Conservation (phyloP, 2,113 vertebrate genomes). For the Motacilla tschutschensis region DNA sequence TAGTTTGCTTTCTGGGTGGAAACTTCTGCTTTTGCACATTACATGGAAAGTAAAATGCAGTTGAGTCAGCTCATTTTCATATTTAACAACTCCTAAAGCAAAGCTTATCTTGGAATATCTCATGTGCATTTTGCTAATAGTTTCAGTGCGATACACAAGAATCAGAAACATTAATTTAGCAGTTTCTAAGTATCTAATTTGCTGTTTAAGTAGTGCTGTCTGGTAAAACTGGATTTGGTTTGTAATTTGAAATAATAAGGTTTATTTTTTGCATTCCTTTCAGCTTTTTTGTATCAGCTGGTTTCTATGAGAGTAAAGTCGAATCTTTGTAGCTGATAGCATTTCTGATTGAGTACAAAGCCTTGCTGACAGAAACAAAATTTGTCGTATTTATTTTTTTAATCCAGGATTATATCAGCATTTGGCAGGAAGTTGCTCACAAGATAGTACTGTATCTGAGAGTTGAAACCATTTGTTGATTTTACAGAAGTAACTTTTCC, state of each 20-base stretch:
- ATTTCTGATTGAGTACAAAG: constrained; percentile 35
- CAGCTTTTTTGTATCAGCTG: not conserved
- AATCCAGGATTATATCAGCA: constrained; percentile 59
- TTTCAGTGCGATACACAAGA: not conserved
- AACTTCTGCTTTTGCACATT: constrained; percentile 33
- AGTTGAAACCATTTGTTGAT: constrained; percentile 37
- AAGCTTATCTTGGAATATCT: not conserved
- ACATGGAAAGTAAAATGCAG: constrained; percentile 39
- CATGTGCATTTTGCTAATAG: not conserved
- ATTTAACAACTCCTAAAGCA: not conserved
- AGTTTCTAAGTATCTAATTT: not conserved
- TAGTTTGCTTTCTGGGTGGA: constrained; percentile 40
- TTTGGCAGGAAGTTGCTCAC: constrained; percentile 40
- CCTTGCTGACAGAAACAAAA: constrained; percentile 54
- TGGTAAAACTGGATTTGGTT: constrained; percentile 7
- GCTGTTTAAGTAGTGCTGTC: not conserved
- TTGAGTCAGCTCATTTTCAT: constrained; percentile 12
- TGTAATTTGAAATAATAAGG: not conserved
- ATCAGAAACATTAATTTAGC: constrained; percentile 1
- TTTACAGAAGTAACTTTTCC: constrained; percentile 63
- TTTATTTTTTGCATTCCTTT: constrained; percentile 27
- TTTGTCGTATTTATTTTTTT: constrained; percentile 62
- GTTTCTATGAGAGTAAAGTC: not conserved
- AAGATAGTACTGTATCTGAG: not conserved
- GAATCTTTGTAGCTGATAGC: not conserved